Percentiles rank a stretch among this genome's conserved stretches.
Conservation (phyloP, 2,113 vertebrate genomes). For the Nerophis lumbriciformis region DNA sequence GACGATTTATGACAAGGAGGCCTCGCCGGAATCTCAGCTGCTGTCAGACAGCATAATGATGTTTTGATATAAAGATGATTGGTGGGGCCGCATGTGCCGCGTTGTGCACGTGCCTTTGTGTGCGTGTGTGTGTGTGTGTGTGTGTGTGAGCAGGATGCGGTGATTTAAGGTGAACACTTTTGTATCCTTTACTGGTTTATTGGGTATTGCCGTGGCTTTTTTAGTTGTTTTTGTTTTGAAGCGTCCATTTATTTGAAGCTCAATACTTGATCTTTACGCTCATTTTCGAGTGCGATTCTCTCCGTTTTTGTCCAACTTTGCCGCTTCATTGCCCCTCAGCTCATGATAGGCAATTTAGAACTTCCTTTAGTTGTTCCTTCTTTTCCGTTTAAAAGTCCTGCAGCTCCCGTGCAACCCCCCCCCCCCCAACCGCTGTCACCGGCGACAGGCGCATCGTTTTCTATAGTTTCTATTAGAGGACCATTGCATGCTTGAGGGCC, state of each 20-base stretch:
- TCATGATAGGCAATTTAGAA: constrained; percentile 2
- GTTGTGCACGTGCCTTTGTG: constrained; percentile 38
- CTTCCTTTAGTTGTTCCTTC: constrained; percentile 17
- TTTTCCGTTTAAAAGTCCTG: constrained; percentile 7
- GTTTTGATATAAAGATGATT: constrained; percentile 93
- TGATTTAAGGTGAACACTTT: constrained; percentile 63
- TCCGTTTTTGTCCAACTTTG: constrained; percentile 30
- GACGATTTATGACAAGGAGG: constrained; percentile 85
- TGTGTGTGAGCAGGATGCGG: constrained; percentile 33
- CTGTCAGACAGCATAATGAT: constrained; percentile 92
- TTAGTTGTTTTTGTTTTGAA: constrained; percentile 28
- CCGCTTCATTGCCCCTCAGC: constrained; percentile 30
- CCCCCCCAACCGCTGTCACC: constrained; percentile 26
- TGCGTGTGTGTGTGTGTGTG: constrained; percentile 11
- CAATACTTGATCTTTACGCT: neutral
- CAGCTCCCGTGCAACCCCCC: constrained; percentile 20
- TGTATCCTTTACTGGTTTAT: constrained; percentile 52
- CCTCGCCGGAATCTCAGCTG: constrained; percentile 79
- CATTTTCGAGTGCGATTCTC: constrained; percentile 2
- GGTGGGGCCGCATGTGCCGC: constrained; percentile 73
- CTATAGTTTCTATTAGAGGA: constrained; percentile 77
- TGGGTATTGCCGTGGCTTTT: constrained; percentile 47
- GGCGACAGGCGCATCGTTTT: constrained; percentile 74
- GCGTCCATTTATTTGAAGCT: constrained; percentile 44
- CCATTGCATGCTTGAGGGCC: constrained; percentile 80